Percentiles rank a stretch among this genome's conserved stretches.
Evolutionary conservation across 2,888 invertebrate genomes (phyloP).

Genomic region (Lochmaea capreae): DNA sequence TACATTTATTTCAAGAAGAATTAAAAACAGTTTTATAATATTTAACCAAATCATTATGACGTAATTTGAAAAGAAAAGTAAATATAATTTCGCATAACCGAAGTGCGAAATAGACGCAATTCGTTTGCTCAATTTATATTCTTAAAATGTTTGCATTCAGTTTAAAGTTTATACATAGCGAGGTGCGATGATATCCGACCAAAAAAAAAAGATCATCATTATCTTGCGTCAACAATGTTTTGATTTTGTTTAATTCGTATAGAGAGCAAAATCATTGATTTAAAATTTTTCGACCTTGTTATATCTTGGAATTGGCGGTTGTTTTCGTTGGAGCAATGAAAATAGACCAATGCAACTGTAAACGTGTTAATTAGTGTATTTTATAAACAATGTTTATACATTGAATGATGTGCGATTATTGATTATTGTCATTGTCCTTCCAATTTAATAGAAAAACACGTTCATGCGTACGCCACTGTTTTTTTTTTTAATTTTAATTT

Average conservation of each 20-base stretch:
- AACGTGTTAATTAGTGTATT: not conserved
- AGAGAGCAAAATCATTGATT: too few species aligned
- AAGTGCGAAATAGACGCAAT: not conserved
- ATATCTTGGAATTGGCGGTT: not conserved
- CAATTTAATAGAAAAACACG: not conserved
- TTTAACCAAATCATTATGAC: not conserved
- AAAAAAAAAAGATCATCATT: not conserved
- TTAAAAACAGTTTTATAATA: not conserved
- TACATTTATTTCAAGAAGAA: too few species aligned
- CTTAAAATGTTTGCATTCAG: not conserved
- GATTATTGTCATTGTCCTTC: not conserved
- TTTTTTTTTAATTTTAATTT: too few species aligned
- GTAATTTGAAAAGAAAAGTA: constrained; percentile 1
- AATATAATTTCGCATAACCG: not conserved
- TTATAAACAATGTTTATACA: not conserved
- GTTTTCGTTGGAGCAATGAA: not conserved
- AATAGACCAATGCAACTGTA: not conserved
- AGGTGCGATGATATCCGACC: not conserved
- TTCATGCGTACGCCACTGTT: too few species aligned
- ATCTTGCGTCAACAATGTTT: not conserved
- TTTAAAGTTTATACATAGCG: not conserved
- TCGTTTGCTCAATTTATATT: not conserved
- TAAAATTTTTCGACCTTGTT: not conserved
- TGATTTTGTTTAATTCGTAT: not conserved
- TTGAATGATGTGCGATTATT: not conserved